A percentile compares a stretch with the other conserved stretches of the same genome.
phyloP scores from a whole-genome alignment of 2,888 invertebrate species.

The Hypomecis atomaria region DNA sequence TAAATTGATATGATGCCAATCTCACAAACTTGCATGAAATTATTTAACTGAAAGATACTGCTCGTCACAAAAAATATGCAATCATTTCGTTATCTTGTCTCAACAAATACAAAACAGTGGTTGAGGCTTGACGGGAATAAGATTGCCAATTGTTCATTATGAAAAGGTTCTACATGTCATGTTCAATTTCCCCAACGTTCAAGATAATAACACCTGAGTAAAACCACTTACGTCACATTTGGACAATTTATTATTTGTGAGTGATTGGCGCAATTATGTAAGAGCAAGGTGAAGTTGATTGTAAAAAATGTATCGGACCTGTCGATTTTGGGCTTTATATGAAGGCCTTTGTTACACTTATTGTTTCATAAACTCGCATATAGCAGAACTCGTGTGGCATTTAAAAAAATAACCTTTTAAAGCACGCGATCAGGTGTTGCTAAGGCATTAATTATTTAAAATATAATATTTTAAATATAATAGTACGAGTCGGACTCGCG shows the following conservation, averaged over 20 bases:
- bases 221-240: slow-evolving; percentile 32
- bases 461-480: too few relatives aligned
- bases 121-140: neutral
- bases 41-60: neutral
- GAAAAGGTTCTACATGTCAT: neutral
- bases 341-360: slow-evolving; percentile 40
- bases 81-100: neutral
- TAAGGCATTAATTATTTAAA: too few relatives aligned
- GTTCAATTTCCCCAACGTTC: neutral
- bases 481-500: too few relatives aligned
- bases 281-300: slow-evolving; percentile 38
- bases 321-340: slow-evolving; percentile 29
- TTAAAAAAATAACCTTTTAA: slow-evolving; percentile 1
- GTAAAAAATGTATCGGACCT: slow-evolving; percentile 30
- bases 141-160: neutral
- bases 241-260: slow-evolving; percentile 31
- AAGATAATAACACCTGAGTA: slow-evolving; percentile 23
- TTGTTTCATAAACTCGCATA: slow-evolving; percentile 30
- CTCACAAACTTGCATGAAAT: slow-evolving; percentile 4
- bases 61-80: neutral
- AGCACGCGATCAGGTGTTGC: neutral
- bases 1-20: neutral
- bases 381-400: slow-evolving; percentile 24
- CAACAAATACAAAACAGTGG: neutral
- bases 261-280: slow-evolving; percentile 42